phyloP scores from a whole-genome alignment of 2,888 invertebrate genomes.

The Monoplex corrugatus region DNA sequence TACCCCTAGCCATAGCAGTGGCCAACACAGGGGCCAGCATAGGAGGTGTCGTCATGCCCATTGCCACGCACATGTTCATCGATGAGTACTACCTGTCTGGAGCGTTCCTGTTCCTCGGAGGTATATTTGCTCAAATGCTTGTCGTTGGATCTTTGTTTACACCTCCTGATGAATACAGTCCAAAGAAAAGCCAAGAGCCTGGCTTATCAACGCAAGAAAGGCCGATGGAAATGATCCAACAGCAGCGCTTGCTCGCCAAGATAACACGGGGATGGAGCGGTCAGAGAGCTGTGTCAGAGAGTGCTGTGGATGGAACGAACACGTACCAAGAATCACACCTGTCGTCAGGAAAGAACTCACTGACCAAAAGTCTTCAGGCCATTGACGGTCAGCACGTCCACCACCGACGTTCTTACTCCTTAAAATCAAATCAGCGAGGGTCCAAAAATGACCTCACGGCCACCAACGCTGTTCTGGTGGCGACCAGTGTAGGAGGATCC shows the following conservation, averaged over 20 bases:
- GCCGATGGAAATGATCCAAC: neutral
- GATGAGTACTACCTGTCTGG: conserved; percentile 29
- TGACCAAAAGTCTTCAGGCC: neutral
- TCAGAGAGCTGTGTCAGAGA: conserved; percentile 9
- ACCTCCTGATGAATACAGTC: conserved; percentile 11
- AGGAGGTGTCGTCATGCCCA: conserved; percentile 30
- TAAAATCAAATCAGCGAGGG: neutral
- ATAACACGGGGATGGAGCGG: neutral
- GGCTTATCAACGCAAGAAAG: neutral
- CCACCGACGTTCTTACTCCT: too few species aligned
- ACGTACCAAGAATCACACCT: too few species aligned
- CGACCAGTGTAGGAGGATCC: neutral
- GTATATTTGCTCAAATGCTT: conserved; percentile 3
- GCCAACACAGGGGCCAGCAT: conserved; percentile 35
- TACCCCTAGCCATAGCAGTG: conserved; percentile 10
- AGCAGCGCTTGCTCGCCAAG: neutral
- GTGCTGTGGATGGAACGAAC: neutral
- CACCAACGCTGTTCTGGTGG: neutral
- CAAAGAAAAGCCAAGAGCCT: neutral
- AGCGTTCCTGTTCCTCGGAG: conserved; percentile 25
- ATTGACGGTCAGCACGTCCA: too few species aligned
- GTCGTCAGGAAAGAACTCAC: neutral
- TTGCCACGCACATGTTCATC: conserved; percentile 4
- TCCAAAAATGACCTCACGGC: neutral
- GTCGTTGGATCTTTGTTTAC: conserved; percentile 17